Evolutionary conservation across 2,888 invertebrate genomes (phyloP), one percentile per base, ranked within the genome.

Genomic region (Sericinus montela): DNA sequence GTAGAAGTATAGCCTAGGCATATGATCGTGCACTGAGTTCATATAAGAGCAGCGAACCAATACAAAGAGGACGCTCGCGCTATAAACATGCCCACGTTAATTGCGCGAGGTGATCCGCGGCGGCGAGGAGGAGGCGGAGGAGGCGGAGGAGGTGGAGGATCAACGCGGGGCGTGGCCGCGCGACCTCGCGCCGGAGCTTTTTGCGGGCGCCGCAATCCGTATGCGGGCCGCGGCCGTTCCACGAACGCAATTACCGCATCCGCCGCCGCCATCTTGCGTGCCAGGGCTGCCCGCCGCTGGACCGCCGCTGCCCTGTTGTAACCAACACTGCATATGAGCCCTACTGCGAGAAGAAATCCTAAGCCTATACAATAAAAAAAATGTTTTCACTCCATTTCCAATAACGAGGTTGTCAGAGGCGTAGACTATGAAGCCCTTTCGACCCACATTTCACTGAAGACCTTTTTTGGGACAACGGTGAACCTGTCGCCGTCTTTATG

Each of bases 201-300:
- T 79, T 78, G 78, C 75, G 67, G 62, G 60, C 62, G 59, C 58
- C 57, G 58, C 72, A 78, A 80, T 81, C 80, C 76, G 80, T 79
- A 79, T 76, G 61, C 58, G 45, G 54, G 47, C 39, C 54, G 55
- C 53, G 59, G 65, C 65, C 67, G 67, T 86, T 85, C 86, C 79
- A 73, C 80, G 86, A 85, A 86, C 63, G 73, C 80, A 82, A 85
- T 86, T 86, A 86, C 75, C 65, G 80, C 82, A 75, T 77, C 82
- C 81, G 80, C 69, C 67, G 77, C 81, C 75, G 85, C 85, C 85
- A 85, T 85, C 75, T 84, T 85, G 80, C 65, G 51, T 34, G 46
- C 49, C 13, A 30, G 30, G 30, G 37, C 37, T 43, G 46, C 45
- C 13, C 0, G 16, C 28, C 29, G 11, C 16, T 9, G 23, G 9